Base-by-base conservation (phyloP, 2,888 invertebrate species). In the Listrodromus nycthemerus region DNA sequence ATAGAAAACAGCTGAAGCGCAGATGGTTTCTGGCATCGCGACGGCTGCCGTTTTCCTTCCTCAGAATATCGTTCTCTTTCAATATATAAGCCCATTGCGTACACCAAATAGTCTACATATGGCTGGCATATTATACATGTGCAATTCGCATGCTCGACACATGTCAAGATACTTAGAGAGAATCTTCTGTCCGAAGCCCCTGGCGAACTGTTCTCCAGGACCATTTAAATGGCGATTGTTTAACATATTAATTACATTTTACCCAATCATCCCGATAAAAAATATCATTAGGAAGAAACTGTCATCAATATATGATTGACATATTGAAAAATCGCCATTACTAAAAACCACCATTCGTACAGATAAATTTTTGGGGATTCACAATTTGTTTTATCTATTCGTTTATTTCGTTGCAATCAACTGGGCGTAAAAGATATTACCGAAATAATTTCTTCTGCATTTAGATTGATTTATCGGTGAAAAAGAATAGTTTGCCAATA, bases 1-100 rank as follows among this genome's bases (percentile, higher is more conserved):
- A 86, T 84, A 86, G 92, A 90, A 91, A 91, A 91, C 92, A 92
- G 92, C 92, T 92, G 92, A 91, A 89, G 82, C 89, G 90, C 92
- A 92, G 92, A 91, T 92, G 92, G 91, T 88, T 90, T 90, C 89
- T 90, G 88, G 89, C 91, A 88, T 88, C 89, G 89, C 88, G 89
- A 88, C 89, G 89, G 86, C 89, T 87, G 88, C 86, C 87, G 86
- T 89, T 88, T 89, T 88, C 86, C 85, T 84, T 81, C 80, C 69
- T 78, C 65, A 58, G 63, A 81, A 70, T 82, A 79, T 85, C 81
- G 81, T 67, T 81, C 66, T 74, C 67, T 81, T 73, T 58, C 73
- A 66, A 67, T 83, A 79, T 83, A 50, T 67, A 50, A 37, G 41
- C 30, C 48, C 67, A 65, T 74, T 41, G 48, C 65, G 52, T 74